Evolutionary conservation across 2,888 invertebrate species (phyloP).

Genomic region (Trichogramma evanescens): DNA sequence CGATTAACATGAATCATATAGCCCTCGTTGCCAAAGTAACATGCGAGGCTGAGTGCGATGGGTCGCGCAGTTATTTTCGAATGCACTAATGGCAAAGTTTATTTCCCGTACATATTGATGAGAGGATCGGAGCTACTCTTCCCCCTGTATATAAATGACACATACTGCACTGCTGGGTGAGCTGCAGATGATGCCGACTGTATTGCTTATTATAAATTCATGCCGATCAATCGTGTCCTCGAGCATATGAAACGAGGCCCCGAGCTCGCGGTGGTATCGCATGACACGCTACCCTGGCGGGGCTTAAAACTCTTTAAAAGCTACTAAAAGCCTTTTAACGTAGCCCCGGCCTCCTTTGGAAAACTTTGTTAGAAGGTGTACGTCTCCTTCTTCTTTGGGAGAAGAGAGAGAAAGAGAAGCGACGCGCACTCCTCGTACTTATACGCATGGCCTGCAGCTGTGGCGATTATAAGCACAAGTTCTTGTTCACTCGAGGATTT

Average conservation of each 20-base stretch:
- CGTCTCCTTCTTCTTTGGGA: neutral
- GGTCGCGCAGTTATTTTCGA: too few relatives aligned
- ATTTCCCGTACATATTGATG: too few relatives aligned
- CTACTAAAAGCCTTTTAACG: conserved; percentile 40
- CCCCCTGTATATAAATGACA: too few relatives aligned
- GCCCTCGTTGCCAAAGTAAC: too few relatives aligned
- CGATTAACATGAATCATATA: too few relatives aligned
- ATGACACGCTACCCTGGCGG: conserved; percentile 22
- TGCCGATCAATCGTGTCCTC: conserved; percentile 10
- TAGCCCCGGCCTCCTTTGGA: conserved; percentile 27
- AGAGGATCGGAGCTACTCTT: too few relatives aligned
- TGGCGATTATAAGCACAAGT: too few relatives aligned
- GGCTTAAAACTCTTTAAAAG: conserved; percentile 30
- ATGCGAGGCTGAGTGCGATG: too few relatives aligned
- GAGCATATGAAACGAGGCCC: conserved; percentile 2
- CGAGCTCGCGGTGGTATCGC: conserved; percentile 22
- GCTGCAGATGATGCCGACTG: neutral
- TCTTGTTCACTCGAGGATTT: too few relatives aligned
- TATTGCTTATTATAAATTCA: neutral
- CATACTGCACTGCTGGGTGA: neutral
- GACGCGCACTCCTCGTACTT: conserved; percentile 5
- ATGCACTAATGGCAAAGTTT: too few relatives aligned
- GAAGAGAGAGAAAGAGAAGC: conserved; percentile 1
- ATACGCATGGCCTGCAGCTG: too few relatives aligned
- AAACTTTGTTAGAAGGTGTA: conserved; percentile 38